A percentile compares a stretch with the other conserved stretches of the same genome.
Conservation (phyloP, 2,113 vertebrate species). For the Burhinus bistriatus region DNA sequence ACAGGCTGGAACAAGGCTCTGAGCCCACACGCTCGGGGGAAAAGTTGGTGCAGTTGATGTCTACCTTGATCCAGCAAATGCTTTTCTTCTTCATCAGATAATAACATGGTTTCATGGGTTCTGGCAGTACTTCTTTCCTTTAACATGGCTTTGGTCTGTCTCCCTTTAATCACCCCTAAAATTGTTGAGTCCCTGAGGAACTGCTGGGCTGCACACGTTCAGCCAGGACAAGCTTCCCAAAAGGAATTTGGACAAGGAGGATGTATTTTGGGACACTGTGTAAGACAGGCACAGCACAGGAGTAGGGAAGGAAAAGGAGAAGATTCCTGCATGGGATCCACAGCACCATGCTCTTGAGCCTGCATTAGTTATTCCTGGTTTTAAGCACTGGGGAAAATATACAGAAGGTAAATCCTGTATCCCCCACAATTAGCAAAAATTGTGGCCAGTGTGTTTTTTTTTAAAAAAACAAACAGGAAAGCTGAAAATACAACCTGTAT, state of each 20-base stretch:
- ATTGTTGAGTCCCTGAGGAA: background rate
- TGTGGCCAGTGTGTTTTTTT: background rate
- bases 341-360: background rate
- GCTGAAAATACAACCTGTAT: background rate
- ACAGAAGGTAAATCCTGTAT: background rate
- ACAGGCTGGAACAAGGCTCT: background rate
- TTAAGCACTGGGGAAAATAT: background rate
- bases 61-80: background rate
- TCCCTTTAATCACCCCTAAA: background rate
- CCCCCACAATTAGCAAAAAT: background rate
- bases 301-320: background rate
- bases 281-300: background rate
- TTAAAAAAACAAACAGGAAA: background rate
- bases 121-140: background rate
- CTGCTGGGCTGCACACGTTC: background rate
- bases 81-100: background rate
- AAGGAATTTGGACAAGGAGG: background rate
- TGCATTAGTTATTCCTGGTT: background rate
- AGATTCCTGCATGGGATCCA: background rate
- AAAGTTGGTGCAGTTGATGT: background rate
- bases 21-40: background rate
- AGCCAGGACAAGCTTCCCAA: background rate
- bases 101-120: background rate
- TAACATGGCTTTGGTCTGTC: background rate
- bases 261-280: background rate